Evolutionary conservation across 23 tunicate genomes (phyloP), one percentile per base, ranked within the genome.

Genomic region (Botrylloides violaceus): DNA sequence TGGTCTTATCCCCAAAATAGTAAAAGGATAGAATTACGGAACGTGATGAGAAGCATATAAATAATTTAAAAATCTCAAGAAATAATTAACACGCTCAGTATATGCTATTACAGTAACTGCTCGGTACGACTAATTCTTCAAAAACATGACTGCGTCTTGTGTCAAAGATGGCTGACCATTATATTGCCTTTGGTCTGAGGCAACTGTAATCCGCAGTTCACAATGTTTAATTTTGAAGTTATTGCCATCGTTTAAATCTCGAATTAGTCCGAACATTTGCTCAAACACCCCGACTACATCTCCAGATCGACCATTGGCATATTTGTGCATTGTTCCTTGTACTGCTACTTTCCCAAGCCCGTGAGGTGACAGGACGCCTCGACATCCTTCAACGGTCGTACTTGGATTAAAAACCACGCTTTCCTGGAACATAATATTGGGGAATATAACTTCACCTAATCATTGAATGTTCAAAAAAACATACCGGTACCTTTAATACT

Each of bases 271-370:
- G 38, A 77, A 77, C 3, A 29, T 36, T 30, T 77, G 81, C 43
- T 77, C 73, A 32, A 77, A 77, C 28, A 77, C 53, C 6, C 81
- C 81, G 0, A 77, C 61, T 9, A 64, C n/a, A 4, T 20, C 29
- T 36, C 22, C 30, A 20, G 20, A 20, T 24, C 0, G 19, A n/a
- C 56, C 22, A 0, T 55, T 2, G 32, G 24, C 22, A 31, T 26
- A 9, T 18, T 26, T 48, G 19, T 61, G 25, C 66, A 84, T 12
- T 18, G 79, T 78, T 3, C 92, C 92, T 63, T 83, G 77, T 9
- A 43, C 79, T 1, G 70, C 83, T 3, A 84, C 79, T 78, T 84
- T 78, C 4, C 83, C 92, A 3, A 84, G 18, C 24, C 83, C 92
- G 55, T 84, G 75, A 48, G 71, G 32, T 15, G 61, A 70, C 2